Percentiles rank a stretch among this genome's conserved stretches.
Conservation (phyloP, 2,888 invertebrate genomes). For the Lottia gigantea region DNA sequence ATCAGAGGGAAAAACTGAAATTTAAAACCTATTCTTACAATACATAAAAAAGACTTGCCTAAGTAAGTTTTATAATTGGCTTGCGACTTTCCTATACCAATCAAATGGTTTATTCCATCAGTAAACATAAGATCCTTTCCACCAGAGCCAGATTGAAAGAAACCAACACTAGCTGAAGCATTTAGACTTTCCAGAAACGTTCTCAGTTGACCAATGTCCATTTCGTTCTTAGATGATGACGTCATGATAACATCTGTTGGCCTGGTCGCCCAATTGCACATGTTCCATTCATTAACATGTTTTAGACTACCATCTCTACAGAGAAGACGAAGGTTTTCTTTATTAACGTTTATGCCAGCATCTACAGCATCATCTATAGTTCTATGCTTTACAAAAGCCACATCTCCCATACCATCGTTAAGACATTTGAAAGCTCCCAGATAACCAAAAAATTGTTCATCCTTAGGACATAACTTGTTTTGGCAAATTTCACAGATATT, state of each 20-base stretch:
- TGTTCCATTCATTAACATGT: constrained; percentile 79
- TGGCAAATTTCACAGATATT: constrained; percentile 83
- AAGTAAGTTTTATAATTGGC: constrained; percentile 39
- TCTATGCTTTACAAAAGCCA: constrained; percentile 78
- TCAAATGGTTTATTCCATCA: constrained; percentile 41
- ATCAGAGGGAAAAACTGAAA: too few species aligned
- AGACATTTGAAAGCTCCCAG: constrained; percentile 85
- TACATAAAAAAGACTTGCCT: constrained; percentile 31
- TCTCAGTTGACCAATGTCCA: not conserved
- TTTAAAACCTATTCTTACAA: too few species aligned
- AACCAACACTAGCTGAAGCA: not conserved
- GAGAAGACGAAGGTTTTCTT: constrained; percentile 82
- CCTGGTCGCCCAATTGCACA: constrained; percentile 89
- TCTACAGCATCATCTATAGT: constrained; percentile 14
- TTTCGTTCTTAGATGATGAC: constrained; percentile 12
- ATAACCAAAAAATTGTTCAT: constrained; percentile 85
- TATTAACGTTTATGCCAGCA: not conserved
- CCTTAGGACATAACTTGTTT: constrained; percentile 71
- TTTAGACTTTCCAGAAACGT: constrained; percentile 7
- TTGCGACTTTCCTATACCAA: constrained; percentile 33
- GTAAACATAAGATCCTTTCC: constrained; percentile 44
- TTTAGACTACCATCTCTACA: constrained; percentile 89
- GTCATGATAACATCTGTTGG: constrained; percentile 88
- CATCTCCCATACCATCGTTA: constrained; percentile 82
- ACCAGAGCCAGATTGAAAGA: constrained; percentile 74